A percentile compares a stretch with the other conserved stretches of the same genome.
Evolutionary conservation across 2,113 vertebrate species (phyloP).

Genomic region (Petrocephalus zakoni): DNA sequence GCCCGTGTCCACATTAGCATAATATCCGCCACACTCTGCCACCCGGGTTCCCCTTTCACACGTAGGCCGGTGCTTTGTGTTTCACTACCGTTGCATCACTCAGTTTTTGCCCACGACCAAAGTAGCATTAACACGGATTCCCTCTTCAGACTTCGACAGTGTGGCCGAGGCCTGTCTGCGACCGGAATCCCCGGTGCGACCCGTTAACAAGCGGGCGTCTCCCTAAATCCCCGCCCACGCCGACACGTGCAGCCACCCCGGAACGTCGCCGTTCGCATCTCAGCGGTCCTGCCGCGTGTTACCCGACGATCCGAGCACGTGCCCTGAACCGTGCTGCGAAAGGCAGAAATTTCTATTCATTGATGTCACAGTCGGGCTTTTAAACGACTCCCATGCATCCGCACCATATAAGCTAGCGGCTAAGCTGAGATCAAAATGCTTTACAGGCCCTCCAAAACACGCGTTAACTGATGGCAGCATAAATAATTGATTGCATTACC

Average conservation of each 20-base stretch:
- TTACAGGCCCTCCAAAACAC: background rate
- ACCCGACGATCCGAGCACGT: background rate
- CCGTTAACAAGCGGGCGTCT: background rate
- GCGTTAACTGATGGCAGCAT: background rate
- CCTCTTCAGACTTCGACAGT: background rate
- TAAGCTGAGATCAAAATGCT: background rate
- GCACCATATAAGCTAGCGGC: background rate
- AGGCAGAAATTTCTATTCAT: background rate
- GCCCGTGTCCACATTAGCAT: background rate
- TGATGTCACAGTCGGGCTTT: background rate
- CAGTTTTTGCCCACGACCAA: background rate
- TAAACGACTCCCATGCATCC: background rate
- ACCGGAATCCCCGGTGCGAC: background rate
- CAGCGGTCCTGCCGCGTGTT: background rate
- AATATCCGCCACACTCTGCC: background rate
- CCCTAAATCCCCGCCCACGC: background rate
- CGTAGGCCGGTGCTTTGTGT: background rate
- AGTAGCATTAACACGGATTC: background rate
- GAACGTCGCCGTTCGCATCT: background rate
- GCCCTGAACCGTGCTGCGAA: background rate
- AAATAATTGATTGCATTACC: conserved; percentile 7
- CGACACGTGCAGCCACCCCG: background rate
- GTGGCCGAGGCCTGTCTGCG: background rate
- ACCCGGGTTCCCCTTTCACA: background rate
- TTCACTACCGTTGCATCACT: background rate